Base-by-base conservation (phyloP, 2,888 invertebrate genomes). In the Bembecia ichneumoniformis region DNA sequence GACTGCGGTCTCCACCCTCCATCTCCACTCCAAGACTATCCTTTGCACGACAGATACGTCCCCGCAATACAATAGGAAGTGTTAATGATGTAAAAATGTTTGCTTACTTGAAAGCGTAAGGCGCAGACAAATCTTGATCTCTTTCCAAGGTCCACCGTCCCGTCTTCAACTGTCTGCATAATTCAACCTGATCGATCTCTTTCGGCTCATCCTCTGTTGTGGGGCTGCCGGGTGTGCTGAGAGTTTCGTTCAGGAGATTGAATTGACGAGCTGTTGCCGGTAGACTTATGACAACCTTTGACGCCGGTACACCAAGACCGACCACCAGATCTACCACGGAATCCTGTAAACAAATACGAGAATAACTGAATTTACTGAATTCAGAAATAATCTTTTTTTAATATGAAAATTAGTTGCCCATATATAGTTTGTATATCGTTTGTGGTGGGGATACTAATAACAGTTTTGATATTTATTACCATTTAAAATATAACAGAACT, bases 101-200 rank as follows among this genome's bases (percentile, higher is more conserved):
- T 46, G 34, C 80, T 79, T 63, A 90, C 90, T 88, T 88, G 71
- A 92, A 94, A 62, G 93, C 92, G 64, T 93, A 93, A 58, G 93
- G 93, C 52, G 92, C 93, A 0, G 94, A 92, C 54, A 93, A 79
- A 75, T 94, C 94, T 66, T 93, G 92, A 59, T 94, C 94, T 51
- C 94, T 87, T 66, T 94, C 93, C 53, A 93, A 69, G 0, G 91
- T 93, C 94, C 94, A 94, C 46, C 89, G 76, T 57, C 89, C 89
- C 34, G 88, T 90, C 49, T 84, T 80, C 70, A 93, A 75, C 55
- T 80, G 74, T 3, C 81, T 66, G 67, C 92, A 92, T 9, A 92
- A 78, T 67, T 93, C 89, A 35, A 88, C 81, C 63, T 92, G 90
- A 56, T 90, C 89, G 64, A 86, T 77, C 57, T 78, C 75, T 53